Evolutionary conservation across 2,888 invertebrate species (phyloP), one percentile per base, ranked within the genome.

Genomic region (Callinectes sapidus): DNA sequence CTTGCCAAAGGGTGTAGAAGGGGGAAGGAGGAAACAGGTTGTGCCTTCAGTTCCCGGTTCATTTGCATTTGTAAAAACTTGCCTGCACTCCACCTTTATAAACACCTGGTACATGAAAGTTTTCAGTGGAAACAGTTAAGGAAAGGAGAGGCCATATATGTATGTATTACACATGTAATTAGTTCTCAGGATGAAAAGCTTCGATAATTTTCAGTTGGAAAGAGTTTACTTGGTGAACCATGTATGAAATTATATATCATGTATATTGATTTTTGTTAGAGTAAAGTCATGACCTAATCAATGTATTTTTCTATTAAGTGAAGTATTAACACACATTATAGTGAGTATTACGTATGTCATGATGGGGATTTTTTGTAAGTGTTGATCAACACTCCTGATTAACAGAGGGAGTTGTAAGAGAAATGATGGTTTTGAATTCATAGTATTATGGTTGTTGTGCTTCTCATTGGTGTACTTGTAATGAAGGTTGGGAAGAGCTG

Each of bases 211-310:
- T 81, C 35, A 35, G 81, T 81, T 81, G 35, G 35, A 81, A 81
- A 81, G 81, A 81, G 81, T 81, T n/a, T 81, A 35, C 81, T 81
- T 81, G 81, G 81, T 81, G 81, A 81, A 81, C 6, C 1, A 81
- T 81, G 81, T 81, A 81, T 81, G 35, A 35, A 81, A 18, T 16
- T 8, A 81, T 81, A 35, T n/a, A 81, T 35, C 81, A 35, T 81
- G 81, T 81, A 81, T 81, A 81, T 81, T 81, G 81, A 81, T 81
- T 81, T 81, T 81, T 81, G 32, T 32, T 81, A 81, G 81, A 81
- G 81, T 81, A 81, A 81, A 81, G 81, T 35, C 28, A 81, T 81
- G 81, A 81, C 14, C 81, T 81, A 35, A 35, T 6, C 32, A 28
- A 81, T 16, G 16, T 18, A 23, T 61, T 23, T 71, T 71, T 61